A percentile compares a stretch with the other conserved stretches of the same genome.
These are phyloP conservation scores for Ischnus inquisitorius DNA, from an alignment of 2,888 invertebrate species.

Conservation along the genomic window DNA sequence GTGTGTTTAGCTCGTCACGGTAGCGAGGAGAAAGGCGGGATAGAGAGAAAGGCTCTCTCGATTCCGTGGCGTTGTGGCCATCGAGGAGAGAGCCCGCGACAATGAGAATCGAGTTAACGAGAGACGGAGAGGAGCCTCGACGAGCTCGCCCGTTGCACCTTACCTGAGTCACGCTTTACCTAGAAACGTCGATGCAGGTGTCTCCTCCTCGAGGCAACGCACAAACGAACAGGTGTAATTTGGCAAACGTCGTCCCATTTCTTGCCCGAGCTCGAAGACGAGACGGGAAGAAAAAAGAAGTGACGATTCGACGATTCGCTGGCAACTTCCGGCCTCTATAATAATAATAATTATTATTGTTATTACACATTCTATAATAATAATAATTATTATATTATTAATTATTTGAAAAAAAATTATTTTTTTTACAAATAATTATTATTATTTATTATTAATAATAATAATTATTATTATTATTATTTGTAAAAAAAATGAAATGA, in stretches of 20 bases:
- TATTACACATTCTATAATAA: no score
- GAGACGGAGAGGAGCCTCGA: constrained; percentile 19
- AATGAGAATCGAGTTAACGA: constrained; percentile 36
- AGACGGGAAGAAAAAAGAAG: background rate
- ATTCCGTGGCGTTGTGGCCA: constrained; percentile 7
- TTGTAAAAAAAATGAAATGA: no score
- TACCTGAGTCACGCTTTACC: constrained; percentile 75
- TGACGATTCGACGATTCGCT: constrained; percentile 1
- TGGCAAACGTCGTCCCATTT: constrained; percentile 71
- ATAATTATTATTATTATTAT: no score
- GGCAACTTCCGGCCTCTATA: background rate
- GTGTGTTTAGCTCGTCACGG: constrained; percentile 55
- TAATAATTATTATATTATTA: no score
- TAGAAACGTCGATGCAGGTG: constrained; percentile 78
- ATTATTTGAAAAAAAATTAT: no score
- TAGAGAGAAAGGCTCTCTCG: constrained; percentile 44
- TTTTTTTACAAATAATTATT: no score
- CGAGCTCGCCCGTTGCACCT: constrained; percentile 61
- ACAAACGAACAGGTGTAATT: constrained; percentile 78
- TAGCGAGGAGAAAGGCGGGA: constrained; percentile 51
- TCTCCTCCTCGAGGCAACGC: constrained; percentile 49
- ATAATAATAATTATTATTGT: no score
- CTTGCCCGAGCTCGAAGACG: background rate
- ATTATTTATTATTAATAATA: no score
- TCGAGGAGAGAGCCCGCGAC: constrained; percentile 38